A percentile compares a stretch with the other conserved stretches of the same genome.
phyloP scores from a whole-genome alignment of 2,797 vertebrate genomes.

The Takifugu ocellatus region DNA sequence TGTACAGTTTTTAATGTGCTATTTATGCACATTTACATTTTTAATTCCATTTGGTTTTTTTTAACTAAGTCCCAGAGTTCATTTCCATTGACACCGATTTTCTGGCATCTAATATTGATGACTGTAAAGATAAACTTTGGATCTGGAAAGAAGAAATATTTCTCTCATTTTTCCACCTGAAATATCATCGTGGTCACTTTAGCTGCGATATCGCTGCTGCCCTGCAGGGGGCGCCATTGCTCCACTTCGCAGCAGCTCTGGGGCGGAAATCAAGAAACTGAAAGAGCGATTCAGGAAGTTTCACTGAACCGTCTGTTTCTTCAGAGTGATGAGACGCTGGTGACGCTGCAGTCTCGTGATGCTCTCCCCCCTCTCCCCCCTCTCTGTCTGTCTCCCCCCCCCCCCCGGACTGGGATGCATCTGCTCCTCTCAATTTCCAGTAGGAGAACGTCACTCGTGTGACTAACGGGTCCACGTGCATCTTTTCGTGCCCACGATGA shows the following conservation, averaged over 20 bases:
- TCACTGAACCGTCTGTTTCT: conserved; percentile 24
- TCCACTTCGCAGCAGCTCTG: conserved; percentile 29
- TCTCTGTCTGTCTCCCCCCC: too few species aligned
- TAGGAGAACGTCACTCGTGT: conserved; percentile 8
- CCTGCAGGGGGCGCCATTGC: conserved; percentile 68
- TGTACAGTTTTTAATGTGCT: too few species aligned
- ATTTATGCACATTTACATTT: background rate
- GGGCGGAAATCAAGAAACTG: conserved; percentile 52
- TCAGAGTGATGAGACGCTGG: conserved; percentile 47
- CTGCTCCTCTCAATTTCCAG: conserved; percentile 23
- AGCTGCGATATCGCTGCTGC: conserved; percentile 4
- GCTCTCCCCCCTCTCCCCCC: too few species aligned
- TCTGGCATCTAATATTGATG: too few species aligned
- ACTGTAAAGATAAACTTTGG: too few species aligned
- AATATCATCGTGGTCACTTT: background rate
- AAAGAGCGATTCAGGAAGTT: conserved; percentile 49
- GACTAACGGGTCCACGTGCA: conserved; percentile 8
- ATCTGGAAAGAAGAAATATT: background rate
- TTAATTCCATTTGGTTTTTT: background rate
- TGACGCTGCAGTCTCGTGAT: conserved; percentile 37
- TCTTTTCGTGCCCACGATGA: conserved; percentile 5
- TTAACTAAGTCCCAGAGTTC: background rate
- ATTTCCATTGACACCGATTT: background rate
- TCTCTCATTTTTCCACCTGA: conserved; percentile 14
- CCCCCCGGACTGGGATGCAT: background rate